Evolutionary conservation across 2,113 vertebrate genomes (phyloP).

Genomic region (Sapayoa aenigma): DNA sequence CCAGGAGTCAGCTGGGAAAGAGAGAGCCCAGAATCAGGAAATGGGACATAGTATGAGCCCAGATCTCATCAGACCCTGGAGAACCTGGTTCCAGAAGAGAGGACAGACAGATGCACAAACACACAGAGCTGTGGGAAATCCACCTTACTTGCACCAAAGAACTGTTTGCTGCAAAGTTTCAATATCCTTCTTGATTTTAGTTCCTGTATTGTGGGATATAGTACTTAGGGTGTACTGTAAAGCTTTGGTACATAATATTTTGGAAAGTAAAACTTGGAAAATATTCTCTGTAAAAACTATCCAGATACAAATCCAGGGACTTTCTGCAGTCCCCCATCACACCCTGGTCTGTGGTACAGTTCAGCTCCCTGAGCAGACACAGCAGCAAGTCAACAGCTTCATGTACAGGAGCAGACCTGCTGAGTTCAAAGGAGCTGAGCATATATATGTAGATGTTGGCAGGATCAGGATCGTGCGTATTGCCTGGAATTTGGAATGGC

Average conservation of each 20-base stretch:
- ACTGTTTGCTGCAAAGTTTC: not conserved
- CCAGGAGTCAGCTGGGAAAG: not conserved
- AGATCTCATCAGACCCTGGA: not conserved
- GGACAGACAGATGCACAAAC: not conserved
- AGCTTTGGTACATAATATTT: not conserved
- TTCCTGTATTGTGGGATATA: not conserved
- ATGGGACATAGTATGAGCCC: not conserved
- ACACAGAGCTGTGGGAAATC: not conserved
- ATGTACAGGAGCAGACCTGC: not conserved
- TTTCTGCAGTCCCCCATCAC: not conserved
- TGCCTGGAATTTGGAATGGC: not conserved
- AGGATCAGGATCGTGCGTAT: not conserved
- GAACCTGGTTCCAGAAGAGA: not conserved
- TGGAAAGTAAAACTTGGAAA: not conserved
- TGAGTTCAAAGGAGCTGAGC: conserved; percentile 10
- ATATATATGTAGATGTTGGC: not conserved
- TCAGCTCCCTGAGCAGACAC: not conserved
- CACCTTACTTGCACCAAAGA: not conserved
- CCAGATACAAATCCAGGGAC: not conserved
- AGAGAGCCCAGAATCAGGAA: not conserved
- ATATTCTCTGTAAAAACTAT: not conserved
- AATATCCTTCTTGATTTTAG: not conserved
- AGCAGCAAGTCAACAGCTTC: not conserved
- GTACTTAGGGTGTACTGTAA: not conserved
- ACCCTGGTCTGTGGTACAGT: not conserved